phyloP scores from a whole-genome alignment of 2,113 vertebrate genomes.

The Pelusios castaneus region DNA sequence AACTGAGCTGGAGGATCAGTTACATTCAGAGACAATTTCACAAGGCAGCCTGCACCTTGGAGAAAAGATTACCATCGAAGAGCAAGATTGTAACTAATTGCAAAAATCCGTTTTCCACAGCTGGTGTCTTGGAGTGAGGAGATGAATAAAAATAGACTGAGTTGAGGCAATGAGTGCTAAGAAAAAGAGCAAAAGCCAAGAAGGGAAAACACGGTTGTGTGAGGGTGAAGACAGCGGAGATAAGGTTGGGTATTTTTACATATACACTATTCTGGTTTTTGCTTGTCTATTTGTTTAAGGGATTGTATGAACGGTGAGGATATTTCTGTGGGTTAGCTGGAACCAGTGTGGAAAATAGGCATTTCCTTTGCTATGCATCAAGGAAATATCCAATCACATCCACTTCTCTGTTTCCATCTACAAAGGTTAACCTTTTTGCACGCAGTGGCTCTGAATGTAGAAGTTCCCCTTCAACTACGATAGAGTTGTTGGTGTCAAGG shows the following conservation, averaged over 20 bases:
- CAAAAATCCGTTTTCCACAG: conserved; percentile 65
- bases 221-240: background rate
- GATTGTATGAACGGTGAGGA: background rate
- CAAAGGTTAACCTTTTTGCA: background rate
- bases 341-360: accelerated
- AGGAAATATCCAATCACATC: background rate
- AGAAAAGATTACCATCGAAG: conserved; percentile 18
- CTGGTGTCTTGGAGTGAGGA: background rate
- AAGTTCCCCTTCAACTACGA: background rate
- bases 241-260: background rate
- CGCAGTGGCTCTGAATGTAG: background rate
- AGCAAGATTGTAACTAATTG: conserved; percentile 61
- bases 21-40: conserved; percentile 27
- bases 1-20: background rate
- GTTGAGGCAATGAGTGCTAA: conserved; percentile 25
- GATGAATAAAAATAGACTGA: conserved; percentile 47
- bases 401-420: background rate
- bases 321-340: background rate
- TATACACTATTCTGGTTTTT: accelerated
- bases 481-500: background rate
- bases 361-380: accelerated
- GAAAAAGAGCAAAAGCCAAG: background rate
- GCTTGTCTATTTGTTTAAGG: background rate
- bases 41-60: conserved; percentile 32
- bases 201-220: background rate